Conservation (phyloP, 2,113 vertebrate species). For the Zeus faber region DNA sequence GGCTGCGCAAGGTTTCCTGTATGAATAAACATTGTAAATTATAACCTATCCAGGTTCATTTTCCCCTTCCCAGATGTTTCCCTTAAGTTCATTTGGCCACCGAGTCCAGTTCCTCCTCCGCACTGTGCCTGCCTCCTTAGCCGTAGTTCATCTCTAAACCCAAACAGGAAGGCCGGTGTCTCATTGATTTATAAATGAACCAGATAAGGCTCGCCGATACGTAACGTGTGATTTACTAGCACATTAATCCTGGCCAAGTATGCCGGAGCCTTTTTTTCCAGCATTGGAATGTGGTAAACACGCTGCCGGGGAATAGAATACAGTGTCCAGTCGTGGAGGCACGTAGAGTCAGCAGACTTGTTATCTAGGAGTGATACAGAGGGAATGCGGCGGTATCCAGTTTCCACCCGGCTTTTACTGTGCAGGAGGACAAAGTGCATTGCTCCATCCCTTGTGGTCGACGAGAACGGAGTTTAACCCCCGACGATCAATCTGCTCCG, state of each 20-base stretch:
- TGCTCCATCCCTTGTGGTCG: no score
- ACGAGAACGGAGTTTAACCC: no score
- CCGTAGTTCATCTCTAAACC: slow-evolving; percentile 34
- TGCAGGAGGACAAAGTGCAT: slow-evolving; percentile 27
- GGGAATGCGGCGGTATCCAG: slow-evolving; percentile 3
- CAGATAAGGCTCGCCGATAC: slow-evolving; percentile 29
- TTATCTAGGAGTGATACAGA: slow-evolving; percentile 2
- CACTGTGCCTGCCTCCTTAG: slow-evolving; percentile 22
- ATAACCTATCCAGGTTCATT: slow-evolving; percentile 37
- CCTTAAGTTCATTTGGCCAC: slow-evolving; percentile 24
- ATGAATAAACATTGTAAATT: slow-evolving; percentile 49
- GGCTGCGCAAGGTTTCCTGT: no score
- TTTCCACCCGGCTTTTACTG: slow-evolving; percentile 47
- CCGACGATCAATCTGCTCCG: no score
- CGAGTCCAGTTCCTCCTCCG: slow-evolving; percentile 31
- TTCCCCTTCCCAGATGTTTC: neutral
- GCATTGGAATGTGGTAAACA: slow-evolving; percentile 18
- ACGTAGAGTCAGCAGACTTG: neutral
- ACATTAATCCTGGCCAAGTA: slow-evolving; percentile 34
- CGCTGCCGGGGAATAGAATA: slow-evolving; percentile 23
- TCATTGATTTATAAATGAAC: slow-evolving; percentile 46
- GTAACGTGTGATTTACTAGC: slow-evolving; percentile 17
- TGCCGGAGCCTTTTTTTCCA: slow-evolving; percentile 20
- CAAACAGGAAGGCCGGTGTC: slow-evolving; percentile 60
- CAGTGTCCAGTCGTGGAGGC: slow-evolving; percentile 4